phyloP scores from a whole-genome alignment of 2,888 invertebrate genomes.

The Baccha elongata region DNA sequence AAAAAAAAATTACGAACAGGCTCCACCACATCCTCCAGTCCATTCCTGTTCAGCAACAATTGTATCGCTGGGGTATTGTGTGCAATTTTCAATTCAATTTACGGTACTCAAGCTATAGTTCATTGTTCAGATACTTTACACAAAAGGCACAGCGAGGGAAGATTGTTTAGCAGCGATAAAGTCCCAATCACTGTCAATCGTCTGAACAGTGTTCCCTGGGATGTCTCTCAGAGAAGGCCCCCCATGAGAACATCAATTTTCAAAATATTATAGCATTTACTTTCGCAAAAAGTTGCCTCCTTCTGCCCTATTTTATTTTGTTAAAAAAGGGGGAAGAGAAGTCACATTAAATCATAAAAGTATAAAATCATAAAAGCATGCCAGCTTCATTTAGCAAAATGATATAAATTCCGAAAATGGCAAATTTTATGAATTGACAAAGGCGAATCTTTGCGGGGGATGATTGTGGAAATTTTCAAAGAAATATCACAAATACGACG shows the following conservation, averaged over 20 bases:
- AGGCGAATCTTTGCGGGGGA: constrained; percentile 6
- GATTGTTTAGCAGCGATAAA: constrained; percentile 61
- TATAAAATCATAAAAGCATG: constrained; percentile 48
- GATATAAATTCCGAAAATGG: constrained; percentile 64
- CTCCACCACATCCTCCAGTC: background rate
- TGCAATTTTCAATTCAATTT: constrained; percentile 65
- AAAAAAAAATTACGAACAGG: too few species aligned
- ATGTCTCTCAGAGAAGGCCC: background rate
- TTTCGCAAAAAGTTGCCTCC: constrained; percentile 30
- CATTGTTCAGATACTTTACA: constrained; percentile 51
- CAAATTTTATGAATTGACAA: constrained; percentile 63
- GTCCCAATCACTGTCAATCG: constrained; percentile 68
- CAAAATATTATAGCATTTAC: constrained; percentile 29
- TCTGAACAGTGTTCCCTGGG: constrained; percentile 30
- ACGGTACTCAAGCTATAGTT: constrained; percentile 49
- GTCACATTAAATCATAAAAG: constrained; percentile 11
- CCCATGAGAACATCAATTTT: constrained; percentile 37
- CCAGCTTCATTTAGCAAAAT: constrained; percentile 64
- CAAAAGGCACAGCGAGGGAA: constrained; percentile 50
- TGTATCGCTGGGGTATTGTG: constrained; percentile 36
- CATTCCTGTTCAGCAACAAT: constrained; percentile 17
- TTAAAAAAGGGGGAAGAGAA: background rate
- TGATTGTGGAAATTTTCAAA: constrained; percentile 2
- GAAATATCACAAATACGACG: background rate
- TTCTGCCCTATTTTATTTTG: background rate